Evolutionary conservation across 30 jellyfish, hydroid and myxozoan species (phyloP), one percentile per base, ranked within the genome.

Genomic region (Mastigias papua): DNA sequence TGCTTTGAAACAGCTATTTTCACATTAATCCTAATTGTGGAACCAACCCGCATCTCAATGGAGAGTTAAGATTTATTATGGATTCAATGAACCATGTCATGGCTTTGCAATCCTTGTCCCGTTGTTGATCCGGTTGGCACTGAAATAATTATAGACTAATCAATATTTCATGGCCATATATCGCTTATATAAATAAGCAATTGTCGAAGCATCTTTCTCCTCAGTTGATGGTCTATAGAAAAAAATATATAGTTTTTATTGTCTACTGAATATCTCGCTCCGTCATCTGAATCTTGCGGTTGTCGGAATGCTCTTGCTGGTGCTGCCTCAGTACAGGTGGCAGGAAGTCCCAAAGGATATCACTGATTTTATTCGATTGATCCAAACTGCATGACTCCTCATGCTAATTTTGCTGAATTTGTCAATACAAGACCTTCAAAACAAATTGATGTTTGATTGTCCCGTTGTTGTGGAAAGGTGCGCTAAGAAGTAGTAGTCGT

Each of bases 251-350:
- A 23, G 74, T 6, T 63, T 63, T 19, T n/a, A 58, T 63, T 63
- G 74, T 63, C 74, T 28, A 1, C 74, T 63, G 74, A 63, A 19
- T 23, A 5, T 23, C 37, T 23, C 10, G 3, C 22, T 63, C 37
- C 17, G 11, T 26, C 74, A 13, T 63, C 74, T 21, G 17, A 5
- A 63, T 7, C 21, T 63, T 63, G 74, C 23, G 74, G 74, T 63
- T 63, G 37, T 63, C 74, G 74, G 32, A n/a, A n/a, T 23, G 10
- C 74, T 63, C 54, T 63, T 63, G 74, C 74, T 22, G 74, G 74
- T 63, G 42, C 37, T 26, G 17, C 4, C 74, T 28, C 1, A 1
- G 35, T 11, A 42, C 74, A n/a, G 74, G 74, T 63, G 74, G 42
- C 26, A 51, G 2, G 27, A 11, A 37, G 54, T 5, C 54, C 54